These are phyloP conservation scores for Callimorpha dominula DNA, from an alignment of 2,888 invertebrate genomes.

Conservation along the genomic window DNA sequence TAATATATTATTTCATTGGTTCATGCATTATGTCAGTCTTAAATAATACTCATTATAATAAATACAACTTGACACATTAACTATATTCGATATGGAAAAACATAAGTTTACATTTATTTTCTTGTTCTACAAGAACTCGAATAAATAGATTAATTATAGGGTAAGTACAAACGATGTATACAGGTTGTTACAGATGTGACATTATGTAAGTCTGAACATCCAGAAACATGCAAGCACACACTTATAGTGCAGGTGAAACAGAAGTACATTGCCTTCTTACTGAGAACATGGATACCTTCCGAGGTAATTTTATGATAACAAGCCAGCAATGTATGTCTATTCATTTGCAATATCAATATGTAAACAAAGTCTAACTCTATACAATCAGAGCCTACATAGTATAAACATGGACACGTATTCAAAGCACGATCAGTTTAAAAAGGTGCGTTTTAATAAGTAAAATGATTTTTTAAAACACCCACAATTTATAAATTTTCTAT, in stretches of 20 bases:
- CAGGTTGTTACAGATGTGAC: too few species aligned
- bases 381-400: too few species aligned
- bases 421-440: too few species aligned
- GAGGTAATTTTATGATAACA: not conserved
- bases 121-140: not conserved
- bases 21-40: conserved; percentile 62
- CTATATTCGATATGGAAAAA: conserved; percentile 13
- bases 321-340: not conserved
- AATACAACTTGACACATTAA: conserved; percentile 10
- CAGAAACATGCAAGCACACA: too few species aligned
- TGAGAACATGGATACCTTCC: not conserved
- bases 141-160: not conserved
- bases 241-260: not conserved
- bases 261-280: not conserved
- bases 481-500: not conserved
- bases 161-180: not conserved
- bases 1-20: conserved; percentile 33
- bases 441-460: too few species aligned
- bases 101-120: not conserved
- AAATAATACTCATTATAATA: conserved; percentile 49
- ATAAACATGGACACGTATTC: too few species aligned
- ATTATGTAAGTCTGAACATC: not conserved
- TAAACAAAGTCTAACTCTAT: too few species aligned
- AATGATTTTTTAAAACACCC: not conserved
- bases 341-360: not conserved